Conservation (phyloP, 2,888 invertebrate genomes). For the Macrophya alboannulata region DNA sequence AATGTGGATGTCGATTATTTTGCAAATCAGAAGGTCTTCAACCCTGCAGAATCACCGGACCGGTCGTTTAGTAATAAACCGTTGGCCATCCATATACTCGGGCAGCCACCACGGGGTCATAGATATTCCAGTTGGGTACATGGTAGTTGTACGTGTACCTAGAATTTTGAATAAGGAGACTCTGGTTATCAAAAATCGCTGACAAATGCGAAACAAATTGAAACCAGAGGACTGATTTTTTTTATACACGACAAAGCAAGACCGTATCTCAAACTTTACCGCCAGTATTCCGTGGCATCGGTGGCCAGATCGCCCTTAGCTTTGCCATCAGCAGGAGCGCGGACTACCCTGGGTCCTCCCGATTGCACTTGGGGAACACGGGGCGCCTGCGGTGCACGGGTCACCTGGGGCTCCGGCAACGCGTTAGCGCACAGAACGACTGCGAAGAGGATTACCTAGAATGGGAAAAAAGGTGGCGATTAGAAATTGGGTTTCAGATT, state of each 20-base stretch:
- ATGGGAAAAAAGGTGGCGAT: background rate
- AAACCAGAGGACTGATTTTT: background rate
- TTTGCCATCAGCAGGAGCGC: background rate
- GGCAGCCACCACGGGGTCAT: background rate
- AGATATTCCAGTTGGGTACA: background rate
- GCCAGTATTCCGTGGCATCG: constrained; percentile 28
- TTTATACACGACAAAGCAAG: background rate
- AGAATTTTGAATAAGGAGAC: background rate
- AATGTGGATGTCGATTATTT: background rate
- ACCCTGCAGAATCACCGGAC: background rate
- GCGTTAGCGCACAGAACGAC: constrained; percentile 1
- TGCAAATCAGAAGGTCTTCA: background rate
- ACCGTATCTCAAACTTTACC: background rate
- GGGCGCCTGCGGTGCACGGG: background rate
- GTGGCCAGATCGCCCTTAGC: constrained; percentile 21
- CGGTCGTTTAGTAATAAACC: background rate
- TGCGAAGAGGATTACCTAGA: constrained; percentile 24
- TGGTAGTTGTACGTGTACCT: constrained; percentile 5
- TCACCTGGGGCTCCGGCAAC: background rate
- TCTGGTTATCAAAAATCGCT: background rate
- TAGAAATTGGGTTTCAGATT: background rate
- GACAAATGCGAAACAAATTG: background rate
- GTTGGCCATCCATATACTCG: background rate
- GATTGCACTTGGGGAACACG: too few relatives aligned
- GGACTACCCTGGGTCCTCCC: background rate